Evolutionary conservation across 2,888 invertebrate genomes (phyloP).

Genomic region (Anticlea derivata): DNA sequence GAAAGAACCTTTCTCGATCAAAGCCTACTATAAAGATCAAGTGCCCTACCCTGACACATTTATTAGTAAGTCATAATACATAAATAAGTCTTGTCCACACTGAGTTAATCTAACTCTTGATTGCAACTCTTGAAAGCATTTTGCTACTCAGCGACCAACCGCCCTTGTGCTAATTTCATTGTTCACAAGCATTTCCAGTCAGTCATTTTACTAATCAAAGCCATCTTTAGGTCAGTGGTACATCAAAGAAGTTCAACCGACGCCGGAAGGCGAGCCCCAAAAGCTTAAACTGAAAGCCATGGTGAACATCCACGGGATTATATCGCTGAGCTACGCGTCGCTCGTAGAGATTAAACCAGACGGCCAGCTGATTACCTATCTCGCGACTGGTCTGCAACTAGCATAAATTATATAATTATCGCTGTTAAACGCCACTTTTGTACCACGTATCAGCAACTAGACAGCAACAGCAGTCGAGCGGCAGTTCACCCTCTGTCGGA

Average conservation of each 20-base stretch:
- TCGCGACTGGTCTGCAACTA: too few relatives aligned
- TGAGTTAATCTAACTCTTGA: neutral
- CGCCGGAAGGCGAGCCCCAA: slow-evolving; percentile 94
- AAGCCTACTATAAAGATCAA: slow-evolving; percentile 91
- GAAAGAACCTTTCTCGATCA: slow-evolving; percentile 93
- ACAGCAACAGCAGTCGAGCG: too few relatives aligned
- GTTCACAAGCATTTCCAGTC: neutral
- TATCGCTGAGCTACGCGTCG: slow-evolving; percentile 93
- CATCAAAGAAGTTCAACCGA: slow-evolving; percentile 93
- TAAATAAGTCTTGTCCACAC: too few relatives aligned
- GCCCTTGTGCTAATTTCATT: slow-evolving; percentile 13
- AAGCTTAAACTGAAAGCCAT: slow-evolving; percentile 98
- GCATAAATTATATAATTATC: too few relatives aligned
- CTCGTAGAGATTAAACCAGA: slow-evolving; percentile 90
- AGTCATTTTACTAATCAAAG: slow-evolving; percentile 2
- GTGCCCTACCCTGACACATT: slow-evolving; percentile 90
- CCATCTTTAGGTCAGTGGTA: slow-evolving; percentile 86
- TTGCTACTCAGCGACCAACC: slow-evolving; percentile 1
- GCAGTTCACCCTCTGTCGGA: too few relatives aligned
- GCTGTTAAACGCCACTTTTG: too few relatives aligned
- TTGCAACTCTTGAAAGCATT: neutral
- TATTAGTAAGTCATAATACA: slow-evolving; percentile 86
- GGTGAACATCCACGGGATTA: slow-evolving; percentile 96
- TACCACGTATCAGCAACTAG: too few relatives aligned
- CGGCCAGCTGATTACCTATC: too few relatives aligned